Percentiles rank a stretch among this genome's conserved stretches.
Evolutionary conservation across 1,140 invertebrate genomes (phyloP).

Genomic region (Bombus sylvicola): DNA sequence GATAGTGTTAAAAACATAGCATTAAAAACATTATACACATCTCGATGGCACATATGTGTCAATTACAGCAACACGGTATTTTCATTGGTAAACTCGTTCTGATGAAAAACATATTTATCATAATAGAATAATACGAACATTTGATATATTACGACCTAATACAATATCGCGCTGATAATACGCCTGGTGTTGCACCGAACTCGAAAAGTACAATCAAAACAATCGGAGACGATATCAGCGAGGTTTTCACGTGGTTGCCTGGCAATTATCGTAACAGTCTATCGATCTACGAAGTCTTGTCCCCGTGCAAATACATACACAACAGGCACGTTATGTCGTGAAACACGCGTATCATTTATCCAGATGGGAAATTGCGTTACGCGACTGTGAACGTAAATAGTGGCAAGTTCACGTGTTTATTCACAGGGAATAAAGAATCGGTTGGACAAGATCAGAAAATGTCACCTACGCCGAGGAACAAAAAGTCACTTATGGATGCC

Average conservation of each 20-base stretch:
- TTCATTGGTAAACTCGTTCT: background rate
- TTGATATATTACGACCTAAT: no score
- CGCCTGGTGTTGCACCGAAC: background rate
- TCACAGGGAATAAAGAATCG: background rate
- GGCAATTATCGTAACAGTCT: conserved; percentile 51
- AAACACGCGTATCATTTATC: conserved; percentile 49
- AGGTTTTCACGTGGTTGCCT: conserved; percentile 50
- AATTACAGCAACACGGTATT: background rate
- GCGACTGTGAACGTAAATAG: conserved; percentile 12
- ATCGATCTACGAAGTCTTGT: conserved; percentile 54
- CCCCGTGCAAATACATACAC: conserved; percentile 26
- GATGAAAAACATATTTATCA: no score
- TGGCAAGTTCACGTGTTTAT: conserved; percentile 40
- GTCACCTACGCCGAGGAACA: background rate
- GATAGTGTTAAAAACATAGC: background rate
- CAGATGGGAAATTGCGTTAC: conserved; percentile 60
- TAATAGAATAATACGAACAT: no score
- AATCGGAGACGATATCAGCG: conserved; percentile 24
- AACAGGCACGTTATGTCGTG: background rate
- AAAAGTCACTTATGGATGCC: background rate
- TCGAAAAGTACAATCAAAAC: conserved; percentile 20
- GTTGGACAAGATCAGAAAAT: conserved; percentile 41
- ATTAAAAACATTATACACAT: background rate
- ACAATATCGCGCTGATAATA: background rate
- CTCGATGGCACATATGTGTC: background rate